A percentile compares a stretch with the other conserved stretches of the same genome.
These are phyloP conservation scores for Eupithecia exiguata DNA, from an alignment of 2,888 invertebrate species.

Conservation along the genomic window DNA sequence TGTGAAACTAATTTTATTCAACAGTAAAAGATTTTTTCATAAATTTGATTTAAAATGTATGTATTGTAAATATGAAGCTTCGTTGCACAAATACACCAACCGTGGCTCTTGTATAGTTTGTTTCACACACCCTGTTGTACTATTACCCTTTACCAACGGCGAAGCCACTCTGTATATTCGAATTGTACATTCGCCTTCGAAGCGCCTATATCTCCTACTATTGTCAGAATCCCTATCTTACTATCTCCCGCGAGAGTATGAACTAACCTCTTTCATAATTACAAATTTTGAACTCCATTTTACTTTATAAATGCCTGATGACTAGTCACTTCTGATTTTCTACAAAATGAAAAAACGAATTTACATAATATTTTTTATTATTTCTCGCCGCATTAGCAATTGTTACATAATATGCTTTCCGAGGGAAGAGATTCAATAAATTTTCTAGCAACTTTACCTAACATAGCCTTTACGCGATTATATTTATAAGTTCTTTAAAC, in stretches of 20 bases:
- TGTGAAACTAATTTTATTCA: neutral
- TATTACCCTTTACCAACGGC: constrained; percentile 52
- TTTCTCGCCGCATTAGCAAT: constrained; percentile 42
- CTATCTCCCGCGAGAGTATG: constrained; percentile 47
- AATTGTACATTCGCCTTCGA: constrained; percentile 65
- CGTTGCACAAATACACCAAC: neutral
- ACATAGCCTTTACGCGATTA: neutral
- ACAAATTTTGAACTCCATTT: constrained; percentile 9
- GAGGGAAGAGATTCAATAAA: constrained; percentile 1
- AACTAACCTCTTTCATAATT: constrained; percentile 9
- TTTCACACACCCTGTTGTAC: constrained; percentile 65
- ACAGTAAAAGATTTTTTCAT: neutral
- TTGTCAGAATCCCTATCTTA: constrained; percentile 78
- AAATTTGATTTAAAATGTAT: neutral
- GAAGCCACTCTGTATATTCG: constrained; percentile 72
- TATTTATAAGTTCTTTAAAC: constrained; percentile 6
- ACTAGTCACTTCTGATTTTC: constrained; percentile 21
- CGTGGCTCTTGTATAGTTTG: neutral
- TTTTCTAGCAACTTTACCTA: constrained; percentile 4
- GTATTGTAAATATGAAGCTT: neutral
- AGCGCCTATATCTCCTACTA: constrained; percentile 80
- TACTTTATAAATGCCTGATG: constrained; percentile 16
- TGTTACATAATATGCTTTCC: constrained; percentile 2
- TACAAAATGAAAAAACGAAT: constrained; percentile 42
- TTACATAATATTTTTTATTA: constrained; percentile 39